Conservation (phyloP, 2,888 invertebrate species). For the Pristionchus fissidentatus region DNA sequence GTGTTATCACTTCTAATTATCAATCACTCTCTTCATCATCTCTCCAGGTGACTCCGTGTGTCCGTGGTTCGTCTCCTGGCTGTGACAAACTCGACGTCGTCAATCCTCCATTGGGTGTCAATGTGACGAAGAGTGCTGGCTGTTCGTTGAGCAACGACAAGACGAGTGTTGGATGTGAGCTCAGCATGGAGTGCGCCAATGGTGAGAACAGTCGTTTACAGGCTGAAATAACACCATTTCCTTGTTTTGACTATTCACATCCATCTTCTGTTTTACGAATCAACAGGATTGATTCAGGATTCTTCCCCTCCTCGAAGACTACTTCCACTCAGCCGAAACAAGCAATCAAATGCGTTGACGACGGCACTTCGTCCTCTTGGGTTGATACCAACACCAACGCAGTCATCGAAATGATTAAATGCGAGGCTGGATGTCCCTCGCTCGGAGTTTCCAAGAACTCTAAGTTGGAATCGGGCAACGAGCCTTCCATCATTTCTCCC, state of each 20-base stretch:
- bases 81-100: not conserved
- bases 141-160: slow-evolving; percentile 36
- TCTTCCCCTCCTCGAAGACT: not conserved
- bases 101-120: not conserved
- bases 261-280: too few relatives aligned
- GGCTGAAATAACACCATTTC: not conserved
- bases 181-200: slow-evolving; percentile 23
- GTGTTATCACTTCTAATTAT: too few relatives aligned
- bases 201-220: not conserved
- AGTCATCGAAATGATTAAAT: not conserved
- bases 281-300: too few relatives aligned
- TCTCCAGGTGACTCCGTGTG: not conserved
- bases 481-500: not conserved
- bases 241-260: not conserved
- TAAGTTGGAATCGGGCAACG: not conserved
- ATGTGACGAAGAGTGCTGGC: slow-evolving; percentile 9
- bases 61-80: slow-evolving; percentile 27
- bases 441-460: slow-evolving; percentile 22
- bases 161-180: slow-evolving; percentile 17
- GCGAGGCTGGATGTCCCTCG: slow-evolving; percentile 32
- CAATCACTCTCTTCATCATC: not conserved
- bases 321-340: not conserved
- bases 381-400: not conserved
- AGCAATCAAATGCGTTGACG: slow-evolving; percentile 23
- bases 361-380: slow-evolving; percentile 26